A percentile compares a stretch with the other conserved stretches of the same genome.
Evolutionary conservation across 2,113 vertebrate genomes (phyloP).

Genomic region (Vulpes lagopus): DNA sequence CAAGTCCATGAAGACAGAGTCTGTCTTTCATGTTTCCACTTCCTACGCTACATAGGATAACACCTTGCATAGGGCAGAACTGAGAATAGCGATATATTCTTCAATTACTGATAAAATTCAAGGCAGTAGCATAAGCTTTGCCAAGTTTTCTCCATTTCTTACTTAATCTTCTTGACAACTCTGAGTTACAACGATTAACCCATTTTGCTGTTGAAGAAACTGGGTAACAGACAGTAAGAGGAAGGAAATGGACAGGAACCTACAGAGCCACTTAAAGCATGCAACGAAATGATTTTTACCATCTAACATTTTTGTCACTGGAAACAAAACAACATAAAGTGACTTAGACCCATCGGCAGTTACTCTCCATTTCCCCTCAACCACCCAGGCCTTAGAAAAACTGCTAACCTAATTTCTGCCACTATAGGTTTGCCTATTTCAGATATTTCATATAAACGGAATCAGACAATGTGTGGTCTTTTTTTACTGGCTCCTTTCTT

Average conservation of each 20-base stretch:
- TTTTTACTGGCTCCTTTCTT: background rate
- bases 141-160: background rate
- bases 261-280: background rate
- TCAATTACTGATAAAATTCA: background rate
- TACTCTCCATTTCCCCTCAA: background rate
- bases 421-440: background rate
- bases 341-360: background rate
- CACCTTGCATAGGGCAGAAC: fast-evolving
- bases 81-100: background rate
- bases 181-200: background rate
- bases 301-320: background rate
- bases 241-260: background rate
- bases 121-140: background rate
- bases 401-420: background rate
- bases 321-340: background rate
- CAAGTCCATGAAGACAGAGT: background rate
- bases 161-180: background rate
- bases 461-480: background rate
- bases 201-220: background rate
- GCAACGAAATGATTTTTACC: background rate
- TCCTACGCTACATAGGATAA: background rate
- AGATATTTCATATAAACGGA: background rate
- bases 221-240: background rate
- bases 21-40: too few species aligned
- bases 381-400: background rate